These are phyloP conservation scores for Abrostola tripartita DNA, from an alignment of 2,888 invertebrate species.

Conservation along the genomic window DNA sequence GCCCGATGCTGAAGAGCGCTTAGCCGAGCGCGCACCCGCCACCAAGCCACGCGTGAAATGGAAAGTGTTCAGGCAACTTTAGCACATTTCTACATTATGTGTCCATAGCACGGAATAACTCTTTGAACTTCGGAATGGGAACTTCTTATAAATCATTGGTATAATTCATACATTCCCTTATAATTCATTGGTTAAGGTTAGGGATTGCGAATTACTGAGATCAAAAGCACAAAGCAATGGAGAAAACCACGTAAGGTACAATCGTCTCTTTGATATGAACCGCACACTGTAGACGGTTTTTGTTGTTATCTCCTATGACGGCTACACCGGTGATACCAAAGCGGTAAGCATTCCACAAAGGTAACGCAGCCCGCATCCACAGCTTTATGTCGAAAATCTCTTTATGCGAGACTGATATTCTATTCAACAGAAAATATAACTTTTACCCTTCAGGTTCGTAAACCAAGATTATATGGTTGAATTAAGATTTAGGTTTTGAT, in stretches of 20 bases:
- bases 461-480: neutral
- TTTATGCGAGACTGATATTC: conserved; percentile 19
- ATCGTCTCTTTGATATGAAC: conserved; percentile 26
- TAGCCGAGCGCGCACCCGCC: conserved; percentile 13
- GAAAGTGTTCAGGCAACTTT: conserved; percentile 26
- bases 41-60: conserved; percentile 33
- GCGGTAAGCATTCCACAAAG: conserved; percentile 17
- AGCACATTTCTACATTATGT: conserved; percentile 28
- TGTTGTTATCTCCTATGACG: conserved; percentile 27
- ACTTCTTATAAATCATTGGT: conserved; percentile 11
- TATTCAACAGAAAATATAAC: neutral
- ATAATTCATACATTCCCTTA: conserved; percentile 8
- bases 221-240: conserved; percentile 12
- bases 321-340: neutral
- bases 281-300: conserved; percentile 18
- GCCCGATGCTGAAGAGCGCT: conserved; percentile 20
- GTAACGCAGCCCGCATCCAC: conserved; percentile 27
- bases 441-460: conserved; percentile 3
- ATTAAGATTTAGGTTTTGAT: too few species aligned
- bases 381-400: conserved; percentile 33
- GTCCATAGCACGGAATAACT: conserved; percentile 15
- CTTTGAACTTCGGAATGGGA: neutral
- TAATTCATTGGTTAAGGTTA: conserved; percentile 1
- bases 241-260: conserved; percentile 1
- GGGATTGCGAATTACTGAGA: conserved; percentile 8